These are phyloP conservation scores for Chalcis sispes DNA, from an alignment of 2,888 invertebrate genomes.

Conservation along the genomic window DNA sequence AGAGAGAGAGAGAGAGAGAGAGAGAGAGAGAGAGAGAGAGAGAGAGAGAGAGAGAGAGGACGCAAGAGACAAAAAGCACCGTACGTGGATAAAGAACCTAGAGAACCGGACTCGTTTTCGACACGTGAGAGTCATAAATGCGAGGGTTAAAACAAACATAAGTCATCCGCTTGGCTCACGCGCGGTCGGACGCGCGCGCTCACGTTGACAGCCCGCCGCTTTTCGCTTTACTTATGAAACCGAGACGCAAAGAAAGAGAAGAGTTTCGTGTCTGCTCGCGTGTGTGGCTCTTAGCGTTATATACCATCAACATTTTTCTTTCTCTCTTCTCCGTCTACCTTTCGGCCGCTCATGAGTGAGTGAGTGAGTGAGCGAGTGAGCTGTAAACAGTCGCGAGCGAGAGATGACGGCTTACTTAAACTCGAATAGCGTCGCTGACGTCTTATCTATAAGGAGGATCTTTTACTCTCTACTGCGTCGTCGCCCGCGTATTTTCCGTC, in stretches of 20 bases:
- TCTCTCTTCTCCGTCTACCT: too few species aligned
- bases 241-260: constrained; percentile 25
- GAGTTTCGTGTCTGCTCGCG: not conserved
- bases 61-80: not conserved
- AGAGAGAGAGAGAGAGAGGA: constrained; percentile 1
- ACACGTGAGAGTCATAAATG: constrained; percentile 67
- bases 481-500: not conserved
- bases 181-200: too few species aligned
- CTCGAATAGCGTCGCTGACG: constrained; percentile 6
- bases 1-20: too few species aligned
- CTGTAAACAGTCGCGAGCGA: constrained; percentile 34
- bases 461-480: not conserved
- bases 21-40: too few species aligned
- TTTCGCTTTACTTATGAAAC: constrained; percentile 22
- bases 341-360: too few species aligned
- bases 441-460: constrained; percentile 52
- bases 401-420: constrained; percentile 34
- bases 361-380: constrained; percentile 26
- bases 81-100: constrained; percentile 33
- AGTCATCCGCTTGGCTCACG: constrained; percentile 59
- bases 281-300: too few species aligned
- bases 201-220: constrained; percentile 30
- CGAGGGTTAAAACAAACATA: constrained; percentile 65
- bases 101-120: constrained; percentile 47
- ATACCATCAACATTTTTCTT: too few species aligned